Evolutionary conservation across 2,888 invertebrate species (phyloP).

Genomic region (Rhagophthalmus giganteus): DNA sequence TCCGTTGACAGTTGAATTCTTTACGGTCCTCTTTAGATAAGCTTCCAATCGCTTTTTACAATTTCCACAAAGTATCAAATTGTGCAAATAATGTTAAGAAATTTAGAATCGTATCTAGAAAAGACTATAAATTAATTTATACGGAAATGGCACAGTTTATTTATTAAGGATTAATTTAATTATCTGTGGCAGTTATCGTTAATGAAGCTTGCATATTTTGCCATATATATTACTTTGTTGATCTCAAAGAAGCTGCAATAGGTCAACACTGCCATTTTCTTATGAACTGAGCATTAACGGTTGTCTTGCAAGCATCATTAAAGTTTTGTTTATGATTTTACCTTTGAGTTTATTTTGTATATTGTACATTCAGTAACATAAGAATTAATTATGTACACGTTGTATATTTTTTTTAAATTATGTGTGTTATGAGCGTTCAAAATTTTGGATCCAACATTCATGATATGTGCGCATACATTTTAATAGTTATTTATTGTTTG

Average conservation of each 20-base stretch:
- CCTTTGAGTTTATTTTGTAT: constrained; percentile 33
- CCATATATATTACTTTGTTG: constrained; percentile 33
- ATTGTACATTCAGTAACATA: constrained; percentile 37
- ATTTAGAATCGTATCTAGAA: neutral
- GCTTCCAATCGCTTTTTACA: neutral
- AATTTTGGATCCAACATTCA: constrained; percentile 5
- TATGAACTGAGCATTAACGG: constrained; percentile 33
- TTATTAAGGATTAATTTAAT: neutral
- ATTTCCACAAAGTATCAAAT: neutral
- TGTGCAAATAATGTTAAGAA: neutral
- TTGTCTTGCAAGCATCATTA: constrained; percentile 28
- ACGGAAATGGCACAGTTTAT: no score
- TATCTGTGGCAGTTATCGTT: constrained; percentile 15
- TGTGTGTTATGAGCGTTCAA: constrained; percentile 24
- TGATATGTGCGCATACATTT: constrained; percentile 7
- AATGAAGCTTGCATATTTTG: constrained; percentile 35
- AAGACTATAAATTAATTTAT: neutral
- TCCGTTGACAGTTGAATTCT: neutral
- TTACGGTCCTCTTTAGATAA: neutral
- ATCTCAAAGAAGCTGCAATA: constrained; percentile 43
- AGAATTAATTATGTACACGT: constrained; percentile 23
- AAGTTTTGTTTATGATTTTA: constrained; percentile 13
- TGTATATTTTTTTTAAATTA: constrained; percentile 22
- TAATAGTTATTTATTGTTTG: constrained; percentile 24
- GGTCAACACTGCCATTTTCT: constrained; percentile 45